Percentiles rank a stretch among this genome's conserved stretches.
phyloP scores from a whole-genome alignment of 1,140 invertebrate species.

The Magallana angulata region DNA sequence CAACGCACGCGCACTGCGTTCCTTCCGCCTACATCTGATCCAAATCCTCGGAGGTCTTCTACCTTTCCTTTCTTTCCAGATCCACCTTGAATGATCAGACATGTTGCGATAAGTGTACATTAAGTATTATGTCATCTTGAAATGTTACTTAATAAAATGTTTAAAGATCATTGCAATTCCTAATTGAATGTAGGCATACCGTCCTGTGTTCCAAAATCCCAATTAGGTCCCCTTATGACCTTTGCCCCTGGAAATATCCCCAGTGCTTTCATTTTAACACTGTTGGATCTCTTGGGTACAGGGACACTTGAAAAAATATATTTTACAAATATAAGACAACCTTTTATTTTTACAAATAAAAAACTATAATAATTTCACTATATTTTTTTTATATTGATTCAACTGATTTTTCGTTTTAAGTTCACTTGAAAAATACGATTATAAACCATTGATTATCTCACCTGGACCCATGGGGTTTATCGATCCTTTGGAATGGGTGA shows the following conservation, averaged over 20 bases:
- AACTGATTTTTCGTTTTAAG: background rate
- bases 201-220: conserved; percentile 76
- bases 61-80: conserved; percentile 88
- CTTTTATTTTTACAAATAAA: no score
- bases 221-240: conserved; percentile 81
- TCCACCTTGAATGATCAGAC: conserved; percentile 71
- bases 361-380: no score
- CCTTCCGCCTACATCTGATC: conserved; percentile 90
- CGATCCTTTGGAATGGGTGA: conserved; percentile 66
- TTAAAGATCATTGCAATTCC: no score
- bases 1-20: conserved; percentile 92
- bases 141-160: no score
- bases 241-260: conserved; percentile 92
- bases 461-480: conserved; percentile 47
- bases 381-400: background rate
- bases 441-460: background rate
- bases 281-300: conserved; percentile 60
- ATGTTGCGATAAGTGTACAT: no score
- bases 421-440: background rate
- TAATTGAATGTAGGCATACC: conserved; percentile 62
- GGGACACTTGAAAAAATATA: conserved; percentile 43
- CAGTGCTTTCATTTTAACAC: conserved; percentile 79
- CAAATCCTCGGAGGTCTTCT: conserved; percentile 91
- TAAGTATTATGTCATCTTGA: no score
- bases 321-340: no score